Evolutionary conservation across 2,888 invertebrate genomes (phyloP), one percentile per base, ranked within the genome.

Genomic region (Meghimatium bilineatum): DNA sequence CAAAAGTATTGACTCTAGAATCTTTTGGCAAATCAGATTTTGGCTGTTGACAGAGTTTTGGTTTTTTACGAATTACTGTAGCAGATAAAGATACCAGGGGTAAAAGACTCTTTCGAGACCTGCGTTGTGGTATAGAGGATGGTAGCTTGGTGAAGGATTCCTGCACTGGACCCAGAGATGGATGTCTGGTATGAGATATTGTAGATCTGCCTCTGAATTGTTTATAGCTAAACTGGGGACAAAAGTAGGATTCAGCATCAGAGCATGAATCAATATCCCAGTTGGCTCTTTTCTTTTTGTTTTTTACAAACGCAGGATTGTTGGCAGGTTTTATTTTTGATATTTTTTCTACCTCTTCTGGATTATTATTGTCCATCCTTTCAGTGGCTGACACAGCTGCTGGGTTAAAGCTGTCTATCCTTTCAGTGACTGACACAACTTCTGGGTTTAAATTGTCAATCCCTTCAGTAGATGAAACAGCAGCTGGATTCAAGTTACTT

Each of bases 21-120:
- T 83, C 75, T 44, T 80, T 75, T n/a, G 80, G 63, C n/a, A 80
- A 69, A 66, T 84, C 75, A 23, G 49, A 26, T 32, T 29, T n/a
- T 0, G 76, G 74, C 36, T n/a, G 49, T 20, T 80, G 72, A 1
- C 67, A 69, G 32, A 75, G 69, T 63, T 80, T 84, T 0, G 38
- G 71, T 26, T 34, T 38, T 23, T 56, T 14, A 26, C 84, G 80
- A 32, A 23, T 67, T 1, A 84, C 84, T 32, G 75, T 38, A 36
- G 75, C 66, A 56, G 63, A 38, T 20, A 29, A 32, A n/a, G 71
- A 38, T 29, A n/a, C 14, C 23, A 6, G n/a, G 44, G 49, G n/a
- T 44, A 44, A 17, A 44, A 5, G 12, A 44, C 72, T 72, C n/a
- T 29, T 44, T 8, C 5, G n/a, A 49, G 72, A 26, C 17, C 6